Percentiles rank a stretch among this genome's conserved stretches.
Conservation (phyloP, 2,797 vertebrate species). For the Toxotes lorentzi region DNA sequence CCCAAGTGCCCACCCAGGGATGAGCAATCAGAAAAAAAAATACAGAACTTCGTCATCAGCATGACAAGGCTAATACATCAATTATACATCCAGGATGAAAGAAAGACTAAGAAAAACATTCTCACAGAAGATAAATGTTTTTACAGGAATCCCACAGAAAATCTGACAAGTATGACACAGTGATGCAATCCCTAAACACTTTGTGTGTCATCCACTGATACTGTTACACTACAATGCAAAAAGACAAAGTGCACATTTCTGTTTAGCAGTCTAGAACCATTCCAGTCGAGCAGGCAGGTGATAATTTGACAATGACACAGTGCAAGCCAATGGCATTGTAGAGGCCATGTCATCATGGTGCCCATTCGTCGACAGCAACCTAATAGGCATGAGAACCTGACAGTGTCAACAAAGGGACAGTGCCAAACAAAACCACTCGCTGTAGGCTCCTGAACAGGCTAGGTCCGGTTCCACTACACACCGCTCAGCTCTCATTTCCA, state of each 20-base stretch:
- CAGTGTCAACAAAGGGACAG: constrained; percentile 66
- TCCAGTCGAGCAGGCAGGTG: constrained; percentile 13
- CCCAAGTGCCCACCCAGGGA: constrained; percentile 32
- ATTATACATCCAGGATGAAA: neutral
- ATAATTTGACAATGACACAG: constrained; percentile 35
- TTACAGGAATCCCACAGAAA: neutral
- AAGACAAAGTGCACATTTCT: neutral
- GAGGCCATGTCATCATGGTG: constrained; percentile 34
- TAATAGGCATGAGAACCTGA: constrained; percentile 73
- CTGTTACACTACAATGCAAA: neutral
- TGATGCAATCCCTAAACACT: neutral
- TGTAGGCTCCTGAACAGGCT: constrained; percentile 52
- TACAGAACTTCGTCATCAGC: constrained; percentile 54
- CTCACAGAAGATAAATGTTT: neutral
- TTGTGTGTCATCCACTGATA: neutral
- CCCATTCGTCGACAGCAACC: constrained; percentile 56
- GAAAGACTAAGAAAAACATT: neutral
- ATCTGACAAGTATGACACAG: neutral
- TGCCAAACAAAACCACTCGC: constrained; percentile 74
- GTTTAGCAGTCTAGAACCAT: neutral
- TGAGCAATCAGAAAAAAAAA: constrained; percentile 38
- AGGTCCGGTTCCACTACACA: constrained; percentile 54
- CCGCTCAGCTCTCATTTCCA: constrained; percentile 30
- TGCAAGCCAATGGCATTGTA: constrained; percentile 38
- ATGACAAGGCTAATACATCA: constrained; percentile 31